phyloP scores from a whole-genome alignment of 2,888 invertebrate species.

The Caenorhabditis afra region DNA sequence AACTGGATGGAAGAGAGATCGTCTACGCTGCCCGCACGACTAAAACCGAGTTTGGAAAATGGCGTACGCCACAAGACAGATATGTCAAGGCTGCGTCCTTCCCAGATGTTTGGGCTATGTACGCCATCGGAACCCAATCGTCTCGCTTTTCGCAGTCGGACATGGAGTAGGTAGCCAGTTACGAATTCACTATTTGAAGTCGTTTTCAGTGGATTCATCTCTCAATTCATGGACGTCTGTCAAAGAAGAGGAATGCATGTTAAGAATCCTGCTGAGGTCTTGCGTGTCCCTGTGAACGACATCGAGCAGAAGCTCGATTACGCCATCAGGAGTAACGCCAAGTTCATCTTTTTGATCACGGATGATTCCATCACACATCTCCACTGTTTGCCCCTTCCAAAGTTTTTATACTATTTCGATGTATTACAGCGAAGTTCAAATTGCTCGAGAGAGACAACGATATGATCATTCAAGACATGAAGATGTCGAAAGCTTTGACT shows the following conservation, averaged over 20 bases:
- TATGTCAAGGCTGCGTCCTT: conserved; percentile 5
- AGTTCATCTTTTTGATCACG: conserved; percentile 51
- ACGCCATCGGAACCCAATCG: conserved; percentile 12
- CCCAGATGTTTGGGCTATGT: conserved; percentile 41
- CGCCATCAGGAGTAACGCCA: conserved; percentile 20
- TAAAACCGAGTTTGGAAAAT: conserved; percentile 24
- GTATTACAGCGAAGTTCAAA: conserved; percentile 58
- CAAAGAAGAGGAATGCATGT: conserved; percentile 21
- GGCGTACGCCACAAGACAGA: conserved; percentile 13
- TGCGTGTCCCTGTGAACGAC: conserved; percentile 7
- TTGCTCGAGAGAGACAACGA: conserved; percentile 63
- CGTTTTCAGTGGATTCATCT: conserved; percentile 5
- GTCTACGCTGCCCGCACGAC: neutral
- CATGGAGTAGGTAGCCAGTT: neutral
- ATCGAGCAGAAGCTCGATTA: conserved; percentile 12
- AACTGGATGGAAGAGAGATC: conserved; percentile 24
- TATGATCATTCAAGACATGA: conserved; percentile 73
- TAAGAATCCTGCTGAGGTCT: conserved; percentile 11
- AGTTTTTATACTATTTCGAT: too few relatives aligned
- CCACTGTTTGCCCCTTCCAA: conserved; percentile 19
- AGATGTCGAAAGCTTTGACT: conserved; percentile 59
- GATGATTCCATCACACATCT: conserved; percentile 44
- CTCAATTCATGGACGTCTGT: conserved; percentile 13
- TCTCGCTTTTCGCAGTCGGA: neutral
- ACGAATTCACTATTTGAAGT: neutral